Evolutionary conservation across 2,888 invertebrate species (phyloP), one percentile per base, ranked within the genome.

Genomic region (Rotaria sp.): DNA sequence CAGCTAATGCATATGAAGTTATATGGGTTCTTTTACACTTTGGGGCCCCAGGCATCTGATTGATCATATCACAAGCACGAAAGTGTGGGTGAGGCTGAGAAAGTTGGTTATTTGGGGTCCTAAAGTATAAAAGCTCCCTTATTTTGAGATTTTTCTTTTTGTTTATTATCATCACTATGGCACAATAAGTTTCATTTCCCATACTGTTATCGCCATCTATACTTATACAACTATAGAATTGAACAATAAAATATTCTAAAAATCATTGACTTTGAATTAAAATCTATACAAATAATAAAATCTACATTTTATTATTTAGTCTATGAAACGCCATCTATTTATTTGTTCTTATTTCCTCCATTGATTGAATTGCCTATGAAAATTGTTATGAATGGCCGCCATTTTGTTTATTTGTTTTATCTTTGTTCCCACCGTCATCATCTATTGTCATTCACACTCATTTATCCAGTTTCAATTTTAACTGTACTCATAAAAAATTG

Each of bases 401-500:
- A 35, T 67, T 35, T 67, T 67, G 35, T 67, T 67, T 67, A 67
- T 67, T 67, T 67, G 67, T 35, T 67, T 35, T 67, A 67, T 67
- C 67, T 67, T 67, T 67, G 67, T 67, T 67, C 30, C 67, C 35
- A 67, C 21, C 67, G 21, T 21, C 67, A 67, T 67, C 35, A 67
- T 35, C 35, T 35, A 35, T 2, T 67, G 67, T 67, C 35, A 55
- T 55, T 26, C 55, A 24, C 18, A 50, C 5, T 24, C 26, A 55
- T 55, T 52, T 13, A 13, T 26, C 38, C 35, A 52, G 24, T 24
- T 52, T 52, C 7, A 3, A 24, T 24, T 52, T 21, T 24, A 8
- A 24, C 4, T 21, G 1, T 24, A 7, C 24, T 52, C 7, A 24
- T 7, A 24, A 3, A 52, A 24, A 7, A 52, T 52, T 52, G 52